Percentiles rank a stretch among this genome's conserved stretches.
These are phyloP conservation scores for Adelosebastes latens DNA, from an alignment of 2,797 vertebrate genomes.

Conservation along the genomic window DNA sequence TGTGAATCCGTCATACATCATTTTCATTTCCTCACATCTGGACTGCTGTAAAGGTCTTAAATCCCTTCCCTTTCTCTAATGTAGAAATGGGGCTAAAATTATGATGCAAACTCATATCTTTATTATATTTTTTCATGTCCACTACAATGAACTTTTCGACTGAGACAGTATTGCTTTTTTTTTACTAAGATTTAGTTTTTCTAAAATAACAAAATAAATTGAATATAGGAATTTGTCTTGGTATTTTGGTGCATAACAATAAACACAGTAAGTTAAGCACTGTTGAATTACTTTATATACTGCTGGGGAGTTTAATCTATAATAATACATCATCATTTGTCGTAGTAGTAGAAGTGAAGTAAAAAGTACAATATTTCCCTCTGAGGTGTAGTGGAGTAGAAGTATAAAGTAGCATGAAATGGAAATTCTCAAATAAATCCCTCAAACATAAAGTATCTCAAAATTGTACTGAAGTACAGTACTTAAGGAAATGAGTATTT, in stretches of 20 bases:
- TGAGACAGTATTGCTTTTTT: neutral
- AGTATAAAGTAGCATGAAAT: neutral
- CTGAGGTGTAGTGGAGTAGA: neutral
- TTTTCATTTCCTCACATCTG: neutral
- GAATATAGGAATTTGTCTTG: no score
- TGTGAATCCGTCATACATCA: neutral
- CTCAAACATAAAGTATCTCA: neutral
- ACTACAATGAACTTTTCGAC: neutral
- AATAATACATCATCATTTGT: neutral
- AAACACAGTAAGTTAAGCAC: neutral
- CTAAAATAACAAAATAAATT: neutral
- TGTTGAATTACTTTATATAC: neutral
- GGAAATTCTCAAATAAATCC: neutral
- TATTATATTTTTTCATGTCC: neutral
- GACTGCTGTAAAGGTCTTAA: neutral
- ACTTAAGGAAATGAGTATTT: neutral
- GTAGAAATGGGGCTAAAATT: neutral
- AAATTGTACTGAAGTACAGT: neutral
- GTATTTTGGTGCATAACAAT: no score
- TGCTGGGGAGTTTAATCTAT: neutral
- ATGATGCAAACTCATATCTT: neutral
- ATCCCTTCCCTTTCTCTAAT: neutral
- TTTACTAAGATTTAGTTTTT: neutral
- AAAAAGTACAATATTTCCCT: neutral
- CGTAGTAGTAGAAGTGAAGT: neutral